A percentile compares a stretch with the other conserved stretches of the same genome.
These are phyloP conservation scores for Drosophila trapezifrons DNA, from an alignment of 1,140 invertebrate species.

Conservation along the genomic window DNA sequence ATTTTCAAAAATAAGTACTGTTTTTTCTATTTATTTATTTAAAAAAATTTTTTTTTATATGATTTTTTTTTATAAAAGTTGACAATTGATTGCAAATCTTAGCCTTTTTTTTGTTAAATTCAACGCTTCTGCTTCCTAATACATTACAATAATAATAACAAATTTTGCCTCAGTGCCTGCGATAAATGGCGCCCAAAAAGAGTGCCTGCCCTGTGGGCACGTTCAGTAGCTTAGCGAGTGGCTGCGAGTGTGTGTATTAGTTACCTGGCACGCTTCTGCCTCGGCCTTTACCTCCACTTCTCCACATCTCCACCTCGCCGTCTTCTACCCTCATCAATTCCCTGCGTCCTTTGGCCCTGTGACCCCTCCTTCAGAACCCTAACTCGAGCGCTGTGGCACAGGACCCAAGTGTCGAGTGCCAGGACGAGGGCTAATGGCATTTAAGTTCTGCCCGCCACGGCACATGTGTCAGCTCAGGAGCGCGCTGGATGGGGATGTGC, in stretches of 20 bases:
- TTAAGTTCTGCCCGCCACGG: conserved; percentile 64
- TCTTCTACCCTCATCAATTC: background rate
- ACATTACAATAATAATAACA: too few species aligned
- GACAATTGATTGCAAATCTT: too few species aligned
- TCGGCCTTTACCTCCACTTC: background rate
- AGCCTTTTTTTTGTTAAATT: too few species aligned
- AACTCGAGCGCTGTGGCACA: conserved; percentile 30
- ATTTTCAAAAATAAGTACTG: too few species aligned
- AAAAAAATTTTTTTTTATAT: too few species aligned
- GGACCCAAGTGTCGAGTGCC: conserved; percentile 52
- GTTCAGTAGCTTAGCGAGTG: conserved; percentile 68
- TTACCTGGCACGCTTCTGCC: conserved; percentile 78
- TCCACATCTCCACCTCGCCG: background rate
- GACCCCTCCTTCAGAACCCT: background rate
- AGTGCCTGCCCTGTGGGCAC: conserved; percentile 43
- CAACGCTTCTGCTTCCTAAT: too few species aligned
- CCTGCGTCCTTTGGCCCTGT: conserved; percentile 7
- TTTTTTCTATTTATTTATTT: too few species aligned
- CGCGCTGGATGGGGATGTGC: conserved; percentile 22
- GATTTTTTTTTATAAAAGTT: too few species aligned
- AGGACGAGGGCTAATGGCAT: conserved; percentile 77
- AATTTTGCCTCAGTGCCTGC: conserved; percentile 3
- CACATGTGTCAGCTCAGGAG: conserved; percentile 45
- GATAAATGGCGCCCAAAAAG: conserved; percentile 23
- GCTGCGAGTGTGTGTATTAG: conserved; percentile 52